Evolutionary conservation across 2,888 invertebrate genomes (phyloP), one percentile per base, ranked within the genome.

Genomic region (Ametastegia equiseti): DNA sequence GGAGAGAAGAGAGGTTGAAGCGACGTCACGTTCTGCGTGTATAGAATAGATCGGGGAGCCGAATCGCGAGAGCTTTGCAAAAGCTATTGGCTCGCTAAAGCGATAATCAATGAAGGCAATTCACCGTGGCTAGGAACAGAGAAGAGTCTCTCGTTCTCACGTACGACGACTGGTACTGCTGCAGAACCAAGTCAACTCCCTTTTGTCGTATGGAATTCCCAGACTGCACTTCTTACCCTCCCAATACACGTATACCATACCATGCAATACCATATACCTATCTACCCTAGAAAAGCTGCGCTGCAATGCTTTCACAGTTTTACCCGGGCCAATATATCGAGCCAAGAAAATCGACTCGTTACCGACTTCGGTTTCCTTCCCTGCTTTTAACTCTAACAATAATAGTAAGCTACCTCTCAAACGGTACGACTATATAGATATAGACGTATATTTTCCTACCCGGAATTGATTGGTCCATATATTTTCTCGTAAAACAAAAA

Each of bases 61-160:
- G 60, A 78, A 78, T 63, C 27, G n/a, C n/a, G 39, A 60, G 63
- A 63, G 39, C 78, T 78, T 36, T 39, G 60, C 47, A 63, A 78
- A 60, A 78, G 60, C 78, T 78, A 78, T 63, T 63, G 78, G 36
- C 45, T 78, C 78, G 78, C 78, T 63, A 78, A 78, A 78, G 78
- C 78, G 60, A 78, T 78, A 78, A 78, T 78, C 78, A 78, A 78
- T 78, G 78, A 30, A 63, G 78, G 78, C 78, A 78, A 78, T 78
- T 42, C 78, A 78, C 42, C 60, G 78, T 78, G 63, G 78, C 60
- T 33, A 60, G 75, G 36, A 47, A n/a, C 0, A 57, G 73, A 75
- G 57, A 19, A 11, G 30, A 47, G 75, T 19, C 19, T 57, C 75
- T 75, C 75, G 54, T 75, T 75, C 75, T 33, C 75, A 75, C 75